These are phyloP conservation scores for Cantharis rustica DNA, from an alignment of 2,888 invertebrate genomes.

Conservation along the genomic window DNA sequence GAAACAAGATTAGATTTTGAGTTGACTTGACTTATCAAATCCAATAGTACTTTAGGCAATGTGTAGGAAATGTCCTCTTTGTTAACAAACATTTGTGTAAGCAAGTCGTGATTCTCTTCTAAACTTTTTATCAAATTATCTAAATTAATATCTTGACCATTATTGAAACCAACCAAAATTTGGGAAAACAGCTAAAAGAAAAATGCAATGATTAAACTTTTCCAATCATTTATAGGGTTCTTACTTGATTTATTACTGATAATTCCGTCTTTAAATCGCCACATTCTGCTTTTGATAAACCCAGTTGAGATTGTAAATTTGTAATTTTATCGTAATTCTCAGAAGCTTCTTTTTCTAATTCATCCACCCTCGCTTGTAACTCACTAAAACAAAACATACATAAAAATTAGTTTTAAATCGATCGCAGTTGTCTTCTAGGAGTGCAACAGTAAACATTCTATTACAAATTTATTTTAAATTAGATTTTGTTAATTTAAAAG, in stretches of 20 bases:
- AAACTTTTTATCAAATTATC: conserved; percentile 75
- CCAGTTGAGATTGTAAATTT: conserved; percentile 71
- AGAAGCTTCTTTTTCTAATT: conserved; percentile 62
- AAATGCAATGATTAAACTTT: background rate
- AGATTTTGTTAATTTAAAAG: no score
- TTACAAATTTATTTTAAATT: no score
- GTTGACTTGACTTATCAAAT: conserved; percentile 72
- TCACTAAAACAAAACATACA: conserved; percentile 58
- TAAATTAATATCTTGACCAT: conserved; percentile 72
- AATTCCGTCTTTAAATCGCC: conserved; percentile 77
- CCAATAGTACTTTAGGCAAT: conserved; percentile 76
- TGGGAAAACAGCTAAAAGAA: conserved; percentile 74
- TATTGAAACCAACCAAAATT: conserved; percentile 75
- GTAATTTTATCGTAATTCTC: conserved; percentile 66
- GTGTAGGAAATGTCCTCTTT: conserved; percentile 76
- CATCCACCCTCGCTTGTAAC: conserved; percentile 63
- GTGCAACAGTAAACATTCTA: no score
- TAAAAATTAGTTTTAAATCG: no score
- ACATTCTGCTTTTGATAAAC: conserved; percentile 72
- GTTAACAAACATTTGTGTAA: conserved; percentile 78
- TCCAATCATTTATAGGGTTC: conserved; percentile 1
- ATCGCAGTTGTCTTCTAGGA: no score
- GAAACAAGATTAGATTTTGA: conserved; percentile 24
- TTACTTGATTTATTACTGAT: conserved; percentile 76
- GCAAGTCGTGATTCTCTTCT: conserved; percentile 80